Evolutionary conservation across 1,140 invertebrate species (phyloP).

Genomic region (Tetragonula clypearis): DNA sequence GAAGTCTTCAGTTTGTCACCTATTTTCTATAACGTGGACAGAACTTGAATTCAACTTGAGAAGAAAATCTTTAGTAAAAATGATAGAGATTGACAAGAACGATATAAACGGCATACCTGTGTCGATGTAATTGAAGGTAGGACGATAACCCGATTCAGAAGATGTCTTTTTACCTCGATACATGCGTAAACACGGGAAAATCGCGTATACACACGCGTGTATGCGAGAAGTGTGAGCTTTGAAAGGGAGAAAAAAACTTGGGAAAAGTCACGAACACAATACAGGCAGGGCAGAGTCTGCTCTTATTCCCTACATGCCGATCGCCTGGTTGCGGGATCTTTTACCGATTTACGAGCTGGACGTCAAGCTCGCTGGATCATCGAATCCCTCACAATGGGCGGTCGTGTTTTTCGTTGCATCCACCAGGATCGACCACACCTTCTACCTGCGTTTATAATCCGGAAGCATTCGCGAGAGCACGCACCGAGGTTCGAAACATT

Average conservation of each 20-base stretch:
- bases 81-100: no score
- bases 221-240: not conserved
- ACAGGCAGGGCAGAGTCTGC: not conserved
- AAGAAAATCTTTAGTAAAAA: no score
- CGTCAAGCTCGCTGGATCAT: conserved; percentile 46
- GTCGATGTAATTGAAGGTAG: not conserved
- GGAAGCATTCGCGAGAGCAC: conserved; percentile 69
- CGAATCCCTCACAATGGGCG: conserved; percentile 60
- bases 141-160: not conserved
- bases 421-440: conserved; percentile 58
- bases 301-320: conserved; percentile 20
- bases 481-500: conserved; percentile 49
- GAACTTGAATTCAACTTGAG: no score
- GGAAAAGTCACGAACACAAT: not conserved
- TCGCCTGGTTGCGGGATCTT: conserved; percentile 56
- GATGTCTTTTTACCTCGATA: no score
- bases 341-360: conserved; percentile 59
- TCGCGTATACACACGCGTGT: no score
- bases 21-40: no score
- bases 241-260: not conserved
- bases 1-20: not conserved
- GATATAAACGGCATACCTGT: no score
- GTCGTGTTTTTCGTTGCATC: conserved; percentile 67
- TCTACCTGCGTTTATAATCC: conserved; percentile 68
- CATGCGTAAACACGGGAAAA: no score